Base-by-base conservation (phyloP, 92 coral and sea anemone species). In the Epizoanthus ramosus region DNA sequence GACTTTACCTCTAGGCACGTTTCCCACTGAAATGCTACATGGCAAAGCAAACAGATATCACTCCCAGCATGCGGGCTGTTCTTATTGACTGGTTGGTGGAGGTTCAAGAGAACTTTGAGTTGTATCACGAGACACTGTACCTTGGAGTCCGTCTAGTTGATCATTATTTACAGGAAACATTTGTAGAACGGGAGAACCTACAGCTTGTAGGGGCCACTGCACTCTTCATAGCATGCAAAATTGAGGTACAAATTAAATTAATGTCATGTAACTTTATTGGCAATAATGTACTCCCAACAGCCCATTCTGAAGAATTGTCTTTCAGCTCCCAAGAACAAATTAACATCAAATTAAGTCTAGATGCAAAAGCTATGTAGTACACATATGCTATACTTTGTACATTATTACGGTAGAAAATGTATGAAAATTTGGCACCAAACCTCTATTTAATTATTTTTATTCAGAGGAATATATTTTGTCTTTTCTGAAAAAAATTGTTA, bases 51-150 rank as follows among this genome's bases (percentile, higher is more conserved):
- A 83, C 85, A 57, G 95, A 94, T 68, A 81, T 97, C n/a, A 89
- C 94, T 10, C 83, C 90, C 9, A 91, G 82, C 66, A 97, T 97
- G 99, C 91, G 99, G 37, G 98, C 95, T 57, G 89, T 97, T 58
- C 91, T 97, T 45, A 90, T 97, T 64, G 99, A 97, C 89, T 97
- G 99, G 99, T 66, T 97, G 80, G 99, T 97, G 1, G 99, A 97
- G 50, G 99, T 97, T 16, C 99, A 97, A 67, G 99, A 97, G 73
- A 94, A 94, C 80, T 97, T 97, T 87, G 99, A 97, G 57, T 57
- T 97, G 60, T 97, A 94, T 87, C 99, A 97, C 59, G 99, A 97
- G 83, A 97, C 99, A 0, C 91, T 97, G 0, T 97, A 97, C 71
- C 97, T 97, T 54, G 93, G 97, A 16, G 98, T 97, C 1, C 90